Evolutionary conservation across 2,888 invertebrate genomes (phyloP).

Genomic region (Megalurothrips usitatus): DNA sequence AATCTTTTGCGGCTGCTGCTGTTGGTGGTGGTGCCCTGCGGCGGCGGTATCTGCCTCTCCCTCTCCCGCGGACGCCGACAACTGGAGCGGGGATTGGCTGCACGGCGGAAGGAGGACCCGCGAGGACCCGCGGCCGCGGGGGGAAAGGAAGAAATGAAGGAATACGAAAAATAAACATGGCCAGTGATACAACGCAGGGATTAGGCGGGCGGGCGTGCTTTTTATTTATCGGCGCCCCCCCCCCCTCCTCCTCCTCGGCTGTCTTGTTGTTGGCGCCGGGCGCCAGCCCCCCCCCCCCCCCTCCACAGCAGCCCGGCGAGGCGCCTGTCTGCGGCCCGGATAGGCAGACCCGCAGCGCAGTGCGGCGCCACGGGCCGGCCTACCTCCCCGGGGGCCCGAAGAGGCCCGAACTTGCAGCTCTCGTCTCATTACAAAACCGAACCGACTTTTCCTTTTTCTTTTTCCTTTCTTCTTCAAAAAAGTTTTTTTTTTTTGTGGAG

Average conservation of each 20-base stretch:
- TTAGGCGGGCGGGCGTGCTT: background rate
- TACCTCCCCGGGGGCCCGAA: background rate
- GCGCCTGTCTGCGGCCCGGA: background rate
- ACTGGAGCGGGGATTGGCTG: background rate
- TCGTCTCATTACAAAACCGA: no score
- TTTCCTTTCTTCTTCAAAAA: no score
- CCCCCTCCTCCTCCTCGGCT: no score
- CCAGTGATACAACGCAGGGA: constrained; percentile 19
- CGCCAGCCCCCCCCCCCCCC: background rate
- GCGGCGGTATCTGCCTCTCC: background rate
- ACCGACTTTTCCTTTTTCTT: no score
- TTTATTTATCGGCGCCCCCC: constrained; percentile 10
- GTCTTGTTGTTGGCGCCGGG: no score
- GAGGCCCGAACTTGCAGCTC: no score
- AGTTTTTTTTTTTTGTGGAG: no score
- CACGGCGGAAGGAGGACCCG: background rate
- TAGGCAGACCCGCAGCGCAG: background rate
- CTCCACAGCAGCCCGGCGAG: background rate
- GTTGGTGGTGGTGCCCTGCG: no score
- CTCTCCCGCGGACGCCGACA: background rate
- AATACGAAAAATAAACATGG: constrained; percentile 23
- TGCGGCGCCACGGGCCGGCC: background rate
- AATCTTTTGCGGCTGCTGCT: background rate
- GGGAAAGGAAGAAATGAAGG: constrained; percentile 7
- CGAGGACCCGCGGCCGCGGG: background rate